Conservation (phyloP, 2,888 invertebrate genomes). For the Latheticus oryzae region DNA sequence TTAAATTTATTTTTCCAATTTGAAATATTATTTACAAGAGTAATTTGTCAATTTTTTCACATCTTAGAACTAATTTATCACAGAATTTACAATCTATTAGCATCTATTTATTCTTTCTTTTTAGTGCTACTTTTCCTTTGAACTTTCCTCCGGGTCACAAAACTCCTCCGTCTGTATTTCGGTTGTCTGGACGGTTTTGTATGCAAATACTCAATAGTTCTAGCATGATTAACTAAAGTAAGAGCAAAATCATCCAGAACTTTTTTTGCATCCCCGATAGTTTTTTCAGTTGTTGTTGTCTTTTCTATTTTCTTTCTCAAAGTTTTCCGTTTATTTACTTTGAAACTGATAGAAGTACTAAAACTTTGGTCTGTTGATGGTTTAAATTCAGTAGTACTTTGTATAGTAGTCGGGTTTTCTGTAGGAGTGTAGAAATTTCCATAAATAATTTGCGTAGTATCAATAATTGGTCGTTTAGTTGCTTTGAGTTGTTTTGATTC, state of each 20-base stretch:
- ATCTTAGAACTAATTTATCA: no score
- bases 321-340: no score
- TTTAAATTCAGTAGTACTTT: slow-evolving; percentile 41
- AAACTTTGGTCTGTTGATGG: slow-evolving; percentile 66
- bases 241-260: slow-evolving; percentile 60
- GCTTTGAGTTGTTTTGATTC: slow-evolving; percentile 36
- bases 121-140: slow-evolving; percentile 24
- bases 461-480: no score
- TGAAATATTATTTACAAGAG: no score
- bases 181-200: slow-evolving; percentile 44
- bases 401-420: no score
- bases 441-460: slow-evolving; percentile 59
- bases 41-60: no score
- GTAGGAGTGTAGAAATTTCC: slow-evolving; percentile 59
- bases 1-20: no score
- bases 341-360: slow-evolving; percentile 68
- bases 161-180: slow-evolving; percentile 52
- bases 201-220: slow-evolving; percentile 57
- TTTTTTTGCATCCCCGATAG: slow-evolving; percentile 40
- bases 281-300: slow-evolving; percentile 36
- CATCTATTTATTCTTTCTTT: no score
- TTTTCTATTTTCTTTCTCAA: no score
- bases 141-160: slow-evolving; percentile 24
- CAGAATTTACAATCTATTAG: no score
- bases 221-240: slow-evolving; percentile 64